Percentiles rank a stretch among this genome's conserved stretches.
Conservation (phyloP, 2,888 invertebrate genomes). For the Sesia apiformis region DNA sequence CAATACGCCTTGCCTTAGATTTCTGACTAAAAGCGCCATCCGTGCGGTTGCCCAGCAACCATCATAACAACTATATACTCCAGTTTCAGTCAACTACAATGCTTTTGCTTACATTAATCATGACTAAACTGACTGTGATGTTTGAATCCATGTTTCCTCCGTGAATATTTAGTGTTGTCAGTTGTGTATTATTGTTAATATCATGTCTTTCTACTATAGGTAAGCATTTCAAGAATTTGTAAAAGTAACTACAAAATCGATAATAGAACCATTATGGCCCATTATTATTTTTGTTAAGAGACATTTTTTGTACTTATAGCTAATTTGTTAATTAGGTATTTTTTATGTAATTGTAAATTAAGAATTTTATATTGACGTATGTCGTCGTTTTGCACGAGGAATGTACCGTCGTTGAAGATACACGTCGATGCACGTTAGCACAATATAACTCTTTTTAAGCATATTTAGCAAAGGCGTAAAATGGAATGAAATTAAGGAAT, state of each 20-base stretch:
- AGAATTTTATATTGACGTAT: background rate
- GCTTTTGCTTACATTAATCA: conserved; percentile 21
- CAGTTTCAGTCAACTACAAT: conserved; percentile 17
- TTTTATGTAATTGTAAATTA: no score
- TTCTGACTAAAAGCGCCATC: no score
- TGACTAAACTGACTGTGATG: conserved; percentile 28
- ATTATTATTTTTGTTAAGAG: no score
- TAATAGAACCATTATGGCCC: no score
- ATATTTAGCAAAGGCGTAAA: background rate
- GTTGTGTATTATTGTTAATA: background rate
- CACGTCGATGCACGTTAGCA: background rate
- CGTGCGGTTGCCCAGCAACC: conserved; percentile 42
- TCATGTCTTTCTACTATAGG: background rate
- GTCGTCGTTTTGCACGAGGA: background rate
- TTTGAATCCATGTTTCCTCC: conserved; percentile 41
- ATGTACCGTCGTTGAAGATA: background rate
- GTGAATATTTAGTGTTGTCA: conserved; percentile 16
- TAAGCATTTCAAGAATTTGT: background rate
- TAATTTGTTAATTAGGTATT: no score
- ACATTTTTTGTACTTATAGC: no score
- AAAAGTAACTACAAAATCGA: no score
- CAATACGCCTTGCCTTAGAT: no score
- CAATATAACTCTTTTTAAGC: background rate
- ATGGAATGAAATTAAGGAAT: background rate
- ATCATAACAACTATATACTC: conserved; percentile 27